These are phyloP conservation scores for Cataglyphis altisquamis DNA, from an alignment of 2,888 invertebrate species.

Conservation along the genomic window DNA sequence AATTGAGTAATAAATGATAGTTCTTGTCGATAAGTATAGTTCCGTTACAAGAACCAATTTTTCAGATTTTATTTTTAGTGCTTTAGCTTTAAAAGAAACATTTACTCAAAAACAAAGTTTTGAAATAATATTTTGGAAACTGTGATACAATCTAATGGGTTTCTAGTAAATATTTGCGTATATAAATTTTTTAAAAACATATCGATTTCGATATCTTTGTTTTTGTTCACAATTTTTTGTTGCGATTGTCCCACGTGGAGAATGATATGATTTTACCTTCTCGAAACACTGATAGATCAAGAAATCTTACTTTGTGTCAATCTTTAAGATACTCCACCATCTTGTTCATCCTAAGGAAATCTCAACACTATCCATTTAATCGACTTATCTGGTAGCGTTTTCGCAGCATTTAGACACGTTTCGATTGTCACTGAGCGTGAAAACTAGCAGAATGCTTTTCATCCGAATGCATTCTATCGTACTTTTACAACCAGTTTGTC, in stretches of 20 bases:
- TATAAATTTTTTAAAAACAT: background rate
- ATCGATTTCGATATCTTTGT: background rate
- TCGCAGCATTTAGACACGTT: constrained; percentile 2
- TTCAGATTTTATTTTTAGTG: too few relatives aligned
- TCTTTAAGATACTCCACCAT: too few relatives aligned
- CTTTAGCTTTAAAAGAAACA: too few relatives aligned
- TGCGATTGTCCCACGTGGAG: background rate
- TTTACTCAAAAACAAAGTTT: too few relatives aligned
- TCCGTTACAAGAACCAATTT: too few relatives aligned
- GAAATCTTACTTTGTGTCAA: background rate
- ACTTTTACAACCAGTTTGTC: constrained; percentile 58
- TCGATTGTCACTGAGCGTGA: constrained; percentile 35
- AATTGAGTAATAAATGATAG: background rate
- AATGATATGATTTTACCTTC: background rate
- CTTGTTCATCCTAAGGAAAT: background rate
- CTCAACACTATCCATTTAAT: constrained; percentile 41
- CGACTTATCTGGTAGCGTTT: constrained; percentile 26
- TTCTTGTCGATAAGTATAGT: too few relatives aligned
- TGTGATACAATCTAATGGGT: too few relatives aligned
- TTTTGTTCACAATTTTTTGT: background rate
- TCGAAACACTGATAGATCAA: background rate
- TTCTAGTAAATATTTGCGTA: background rate
- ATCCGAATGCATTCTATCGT: constrained; percentile 32
- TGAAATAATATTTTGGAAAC: background rate
- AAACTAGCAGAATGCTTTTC: constrained; percentile 52